phyloP scores from a whole-genome alignment of 2,113 vertebrate species.

The Laterallus jamaicensis region DNA sequence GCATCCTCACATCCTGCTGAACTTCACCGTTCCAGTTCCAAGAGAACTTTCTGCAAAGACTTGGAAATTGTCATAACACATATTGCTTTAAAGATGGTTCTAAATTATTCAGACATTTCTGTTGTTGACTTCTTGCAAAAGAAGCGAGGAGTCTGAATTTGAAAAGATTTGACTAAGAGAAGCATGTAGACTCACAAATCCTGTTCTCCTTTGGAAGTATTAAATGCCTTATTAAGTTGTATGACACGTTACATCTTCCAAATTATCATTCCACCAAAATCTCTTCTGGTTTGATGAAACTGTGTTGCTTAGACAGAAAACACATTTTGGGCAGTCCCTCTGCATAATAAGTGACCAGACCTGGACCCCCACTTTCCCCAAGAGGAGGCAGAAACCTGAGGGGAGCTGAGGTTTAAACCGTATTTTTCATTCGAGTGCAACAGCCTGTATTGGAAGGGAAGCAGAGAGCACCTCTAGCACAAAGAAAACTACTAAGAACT shows the following conservation, averaged over 20 bases:
- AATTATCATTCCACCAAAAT: background rate
- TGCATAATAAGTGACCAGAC: background rate
- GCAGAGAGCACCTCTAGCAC: background rate
- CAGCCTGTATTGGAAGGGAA: background rate
- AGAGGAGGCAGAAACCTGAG: background rate
- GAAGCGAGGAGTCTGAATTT: background rate
- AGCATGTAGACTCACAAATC: background rate
- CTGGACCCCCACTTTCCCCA: background rate
- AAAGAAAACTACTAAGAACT: background rate
- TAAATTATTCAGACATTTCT: conserved; percentile 23
- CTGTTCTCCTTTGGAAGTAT: background rate
- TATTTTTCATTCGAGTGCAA: background rate
- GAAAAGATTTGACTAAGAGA: background rate
- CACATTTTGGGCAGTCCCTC: background rate
- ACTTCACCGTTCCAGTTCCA: background rate
- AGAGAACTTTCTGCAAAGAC: background rate
- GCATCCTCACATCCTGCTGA: background rate
- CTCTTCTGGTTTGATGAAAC: background rate
- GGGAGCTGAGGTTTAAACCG: background rate
- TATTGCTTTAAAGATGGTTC: conserved; percentile 1
- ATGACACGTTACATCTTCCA: background rate
- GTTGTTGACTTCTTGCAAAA: conserved; percentile 5
- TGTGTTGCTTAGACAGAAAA: background rate
- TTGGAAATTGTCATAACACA: background rate
- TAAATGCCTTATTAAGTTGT: background rate